Evolutionary conservation across 2,113 vertebrate genomes (phyloP).

Genomic region (Platichthys flesus): DNA sequence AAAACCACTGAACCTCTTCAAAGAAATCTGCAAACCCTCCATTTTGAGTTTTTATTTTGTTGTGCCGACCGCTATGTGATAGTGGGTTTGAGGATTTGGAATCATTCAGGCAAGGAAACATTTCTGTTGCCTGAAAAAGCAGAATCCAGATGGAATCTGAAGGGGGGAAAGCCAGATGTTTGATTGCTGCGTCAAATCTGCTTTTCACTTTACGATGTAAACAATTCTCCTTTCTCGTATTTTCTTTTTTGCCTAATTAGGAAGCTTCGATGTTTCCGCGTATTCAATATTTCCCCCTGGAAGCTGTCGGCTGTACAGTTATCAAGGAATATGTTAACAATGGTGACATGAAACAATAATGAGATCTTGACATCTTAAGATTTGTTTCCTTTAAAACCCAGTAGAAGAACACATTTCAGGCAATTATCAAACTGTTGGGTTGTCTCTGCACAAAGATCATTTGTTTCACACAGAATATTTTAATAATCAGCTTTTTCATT

Average conservation of each 20-base stretch:
- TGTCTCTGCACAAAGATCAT: slow-evolving; percentile 25
- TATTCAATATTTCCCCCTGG: slow-evolving; percentile 32
- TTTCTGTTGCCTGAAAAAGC: slow-evolving; percentile 36
- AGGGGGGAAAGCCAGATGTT: slow-evolving; percentile 48
- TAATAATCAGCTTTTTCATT: slow-evolving; percentile 58
- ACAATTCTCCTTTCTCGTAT: slow-evolving; percentile 23
- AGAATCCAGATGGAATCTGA: slow-evolving; percentile 35
- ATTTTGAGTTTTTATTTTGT: not conserved
- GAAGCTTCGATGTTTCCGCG: slow-evolving; percentile 46
- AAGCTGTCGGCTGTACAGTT: slow-evolving; percentile 40
- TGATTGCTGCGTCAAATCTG: slow-evolving; percentile 4
- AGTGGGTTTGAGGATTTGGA: not conserved
- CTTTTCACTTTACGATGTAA: slow-evolving; percentile 23
- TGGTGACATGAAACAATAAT: slow-evolving; percentile 47
- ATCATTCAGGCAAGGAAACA: not conserved
- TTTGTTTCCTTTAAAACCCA: slow-evolving; percentile 27
- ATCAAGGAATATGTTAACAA: slow-evolving; percentile 34
- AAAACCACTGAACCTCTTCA: not conserved
- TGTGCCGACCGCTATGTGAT: not conserved
- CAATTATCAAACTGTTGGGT: slow-evolving; percentile 45
- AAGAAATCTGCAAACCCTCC: not conserved
- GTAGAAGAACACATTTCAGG: slow-evolving; percentile 23
- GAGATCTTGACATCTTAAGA: slow-evolving; percentile 24
- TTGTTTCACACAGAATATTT: slow-evolving; percentile 39
- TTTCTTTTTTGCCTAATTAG: slow-evolving; percentile 41